Conservation (phyloP, 2,888 invertebrate genomes). For the Alsophila aescularia region DNA sequence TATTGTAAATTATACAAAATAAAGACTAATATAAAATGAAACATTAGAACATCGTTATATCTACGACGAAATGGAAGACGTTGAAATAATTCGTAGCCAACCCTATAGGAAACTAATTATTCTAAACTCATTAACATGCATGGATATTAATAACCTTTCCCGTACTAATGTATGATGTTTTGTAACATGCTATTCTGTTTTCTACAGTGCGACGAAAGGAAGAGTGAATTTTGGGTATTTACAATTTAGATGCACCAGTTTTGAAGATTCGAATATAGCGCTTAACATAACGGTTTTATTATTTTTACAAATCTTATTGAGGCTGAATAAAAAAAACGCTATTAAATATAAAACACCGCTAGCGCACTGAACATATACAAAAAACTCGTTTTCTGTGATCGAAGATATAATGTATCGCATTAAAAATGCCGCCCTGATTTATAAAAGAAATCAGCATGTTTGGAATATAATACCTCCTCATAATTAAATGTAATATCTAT, state of each 20-base stretch:
- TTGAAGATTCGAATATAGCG: background rate
- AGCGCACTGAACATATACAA: background rate
- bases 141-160: constrained; percentile 37
- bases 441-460: constrained; percentile 34
- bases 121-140: constrained; percentile 65
- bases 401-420: no score
- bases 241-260: constrained; percentile 17
- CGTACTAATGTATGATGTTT: constrained; percentile 19
- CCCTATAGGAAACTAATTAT: constrained; percentile 64
- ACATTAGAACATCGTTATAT: constrained; percentile 35
- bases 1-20: constrained; percentile 35
- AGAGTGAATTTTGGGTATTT: constrained; percentile 17
- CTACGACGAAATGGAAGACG: constrained; percentile 78
- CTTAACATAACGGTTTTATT: background rate
- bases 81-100: constrained; percentile 84
- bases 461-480: constrained; percentile 14
- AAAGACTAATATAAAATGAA: constrained; percentile 38
- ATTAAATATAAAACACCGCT: background rate
- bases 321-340: background rate
- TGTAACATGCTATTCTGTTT: constrained; percentile 35
- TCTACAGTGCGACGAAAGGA: constrained; percentile 32
- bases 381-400: no score
- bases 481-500: constrained; percentile 26
- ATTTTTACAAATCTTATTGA: no score
- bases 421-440: constrained; percentile 25